phyloP scores from a whole-genome alignment of 1,140 invertebrate genomes.

The Drosophila busckii region DNA sequence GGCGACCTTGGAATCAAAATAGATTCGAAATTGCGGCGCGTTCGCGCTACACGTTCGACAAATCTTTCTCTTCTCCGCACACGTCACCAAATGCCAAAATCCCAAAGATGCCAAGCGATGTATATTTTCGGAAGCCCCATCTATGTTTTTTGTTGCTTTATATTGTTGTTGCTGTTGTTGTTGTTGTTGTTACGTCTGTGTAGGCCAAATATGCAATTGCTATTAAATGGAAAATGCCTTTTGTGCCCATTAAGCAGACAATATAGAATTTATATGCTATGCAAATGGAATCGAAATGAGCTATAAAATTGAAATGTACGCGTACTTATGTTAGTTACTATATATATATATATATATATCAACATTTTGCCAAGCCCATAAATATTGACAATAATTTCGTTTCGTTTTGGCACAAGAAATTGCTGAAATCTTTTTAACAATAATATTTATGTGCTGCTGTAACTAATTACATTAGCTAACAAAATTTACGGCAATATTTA shows the following conservation, averaged over 20 bases:
- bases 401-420: too few species aligned
- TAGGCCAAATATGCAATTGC: constrained; percentile 21
- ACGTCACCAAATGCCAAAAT: constrained; percentile 41
- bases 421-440: too few species aligned
- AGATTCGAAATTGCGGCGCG: constrained; percentile 64
- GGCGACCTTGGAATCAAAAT: constrained; percentile 70
- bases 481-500: too few species aligned
- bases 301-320: constrained; percentile 23
- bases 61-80: too few species aligned
- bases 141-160: constrained; percentile 2
- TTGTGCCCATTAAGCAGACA: constrained; percentile 11
- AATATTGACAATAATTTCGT: too few species aligned
- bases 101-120: constrained; percentile 6
- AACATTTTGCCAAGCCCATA: too few species aligned
- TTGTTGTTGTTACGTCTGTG: neutral
- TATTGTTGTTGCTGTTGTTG: neutral
- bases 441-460: too few species aligned
- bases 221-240: constrained; percentile 17
- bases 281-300: constrained; percentile 35
- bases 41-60: constrained; percentile 36
- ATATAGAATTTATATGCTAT: constrained; percentile 8
- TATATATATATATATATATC: too few species aligned
- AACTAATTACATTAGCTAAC: too few species aligned
- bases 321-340: constrained; percentile 23
- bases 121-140: constrained; percentile 9